Percentiles rank a stretch among this genome's conserved stretches.
These are phyloP conservation scores for Lagopus muta DNA, from an alignment of 2,113 vertebrate genomes.

Conservation along the genomic window DNA sequence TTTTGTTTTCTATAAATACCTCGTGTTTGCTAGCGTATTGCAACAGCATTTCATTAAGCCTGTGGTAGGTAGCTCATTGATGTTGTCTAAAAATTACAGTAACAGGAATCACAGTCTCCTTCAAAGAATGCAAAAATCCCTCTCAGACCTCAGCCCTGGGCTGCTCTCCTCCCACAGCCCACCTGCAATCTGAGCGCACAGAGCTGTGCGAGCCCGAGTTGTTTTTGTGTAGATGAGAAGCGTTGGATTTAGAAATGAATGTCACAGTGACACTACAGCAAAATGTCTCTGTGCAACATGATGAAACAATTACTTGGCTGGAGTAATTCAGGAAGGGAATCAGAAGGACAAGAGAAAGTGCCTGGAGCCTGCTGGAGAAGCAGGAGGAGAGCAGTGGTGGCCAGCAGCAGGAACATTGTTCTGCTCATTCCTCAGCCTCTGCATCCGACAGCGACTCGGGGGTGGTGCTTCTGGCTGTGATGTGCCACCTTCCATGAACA, in stretches of 20 bases:
- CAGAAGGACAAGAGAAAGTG: constrained; percentile 55
- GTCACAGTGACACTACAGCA: constrained; percentile 47
- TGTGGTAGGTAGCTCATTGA: background rate
- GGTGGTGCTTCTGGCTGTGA: background rate
- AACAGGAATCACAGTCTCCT: background rate
- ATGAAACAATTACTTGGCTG: constrained; percentile 76
- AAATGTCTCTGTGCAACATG: constrained; percentile 60
- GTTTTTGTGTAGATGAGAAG: background rate
- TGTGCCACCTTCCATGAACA: background rate
- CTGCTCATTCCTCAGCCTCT: background rate
- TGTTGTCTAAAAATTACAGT: background rate
- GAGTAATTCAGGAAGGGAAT: constrained; percentile 63
- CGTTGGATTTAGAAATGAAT: background rate
- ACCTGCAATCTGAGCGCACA: background rate
- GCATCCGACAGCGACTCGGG: background rate
- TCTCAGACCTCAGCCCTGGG: background rate
- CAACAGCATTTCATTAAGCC: constrained; percentile 32
- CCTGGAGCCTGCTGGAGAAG: constrained; percentile 14
- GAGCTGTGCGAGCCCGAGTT: background rate
- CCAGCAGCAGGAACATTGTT: background rate
- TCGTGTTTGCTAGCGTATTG: background rate
- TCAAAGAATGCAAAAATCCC: background rate
- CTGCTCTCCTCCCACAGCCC: background rate
- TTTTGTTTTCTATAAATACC: constrained; percentile 64
- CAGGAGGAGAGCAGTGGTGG: background rate